Evolutionary conservation across 1,140 invertebrate species (phyloP), one percentile per base, ranked within the genome.

Genomic region (Drosophila dunni): DNA sequence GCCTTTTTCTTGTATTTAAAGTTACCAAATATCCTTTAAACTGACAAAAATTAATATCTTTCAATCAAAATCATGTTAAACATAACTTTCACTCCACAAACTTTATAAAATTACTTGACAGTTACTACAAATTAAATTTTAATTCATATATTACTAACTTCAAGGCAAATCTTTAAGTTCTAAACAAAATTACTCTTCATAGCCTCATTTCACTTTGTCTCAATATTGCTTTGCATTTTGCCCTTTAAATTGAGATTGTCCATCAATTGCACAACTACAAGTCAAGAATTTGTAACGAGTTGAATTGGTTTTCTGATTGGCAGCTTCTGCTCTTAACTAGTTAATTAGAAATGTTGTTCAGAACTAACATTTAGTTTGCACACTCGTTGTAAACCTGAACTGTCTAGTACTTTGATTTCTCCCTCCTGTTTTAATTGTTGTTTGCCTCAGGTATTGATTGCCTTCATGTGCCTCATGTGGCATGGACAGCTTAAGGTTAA

Each of bases 331-430:
- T 64, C 50, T 45, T 34, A 64, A 24, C 51, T 44, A 42, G 68
- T 57, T 71, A 71, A 71, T 71, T 71, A 71, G 68, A 65, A 57
- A 64, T 57, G 51, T 50, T 40, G 60, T 34, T 6, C 48, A n/a
- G 38, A 45, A 36, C 46, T 17, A 57, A 67, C 34, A 60, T 51
- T 42, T 24, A 45, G 38, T 29, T 61, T 63, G 57, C 50, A 36
- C 50, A 36, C 40, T 38, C 56, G 61, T 54, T 45, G 57, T 54
- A 38, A 53, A 51, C 58, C n/a, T 40, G 56, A 42, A 40, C 46
- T 68, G 67, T 40, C 50, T 45, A 63, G 50, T 40, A 70, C 58
- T 53, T 68, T 62, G 68, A 71, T 62, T 62, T 38, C 48, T 42
- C 10, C 15, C 8, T 42, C n/a, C 10, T 51, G 15, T 61, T 38